Evolutionary conservation across 1,140 invertebrate genomes (phyloP).

Genomic region (Drosophila pseudoobscura): DNA sequence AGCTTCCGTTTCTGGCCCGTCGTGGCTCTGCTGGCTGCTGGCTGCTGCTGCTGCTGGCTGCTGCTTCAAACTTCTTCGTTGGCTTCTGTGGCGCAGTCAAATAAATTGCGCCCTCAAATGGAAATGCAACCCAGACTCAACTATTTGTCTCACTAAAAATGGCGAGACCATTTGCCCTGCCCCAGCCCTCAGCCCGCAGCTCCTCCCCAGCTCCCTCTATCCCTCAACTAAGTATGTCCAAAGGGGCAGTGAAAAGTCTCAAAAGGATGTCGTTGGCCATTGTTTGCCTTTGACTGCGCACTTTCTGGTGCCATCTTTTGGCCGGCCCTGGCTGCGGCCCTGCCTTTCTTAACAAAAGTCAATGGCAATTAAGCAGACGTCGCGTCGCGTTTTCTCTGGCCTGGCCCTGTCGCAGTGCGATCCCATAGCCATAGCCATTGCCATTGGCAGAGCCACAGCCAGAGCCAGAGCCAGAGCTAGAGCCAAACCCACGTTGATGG

Average conservation of each 20-base stretch:
- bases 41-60: constrained; percentile 22
- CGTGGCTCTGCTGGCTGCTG: not conserved
- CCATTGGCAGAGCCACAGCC: too few species aligned
- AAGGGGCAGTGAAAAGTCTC: constrained; percentile 65
- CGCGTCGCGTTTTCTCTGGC: constrained; percentile 17
- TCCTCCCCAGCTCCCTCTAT: constrained; percentile 34
- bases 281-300: constrained; percentile 68
- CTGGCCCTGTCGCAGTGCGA: constrained; percentile 53
- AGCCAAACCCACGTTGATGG: constrained; percentile 49
- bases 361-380: constrained; percentile 70
- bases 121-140: constrained; percentile 66
- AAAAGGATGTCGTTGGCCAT: constrained; percentile 69
- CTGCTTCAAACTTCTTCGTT: constrained; percentile 66
- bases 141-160: constrained; percentile 72
- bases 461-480: constrained; percentile 14
- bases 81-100: constrained; percentile 57
- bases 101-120: constrained; percentile 74
- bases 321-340: constrained; percentile 6
- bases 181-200: constrained; percentile 51
- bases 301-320: constrained; percentile 57
- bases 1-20: constrained; percentile 54
- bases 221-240: constrained; percentile 35
- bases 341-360: constrained; percentile 68
- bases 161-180: constrained; percentile 63
- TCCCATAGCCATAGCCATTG: constrained; percentile 10